Evolutionary conservation across 2,888 invertebrate species (phyloP).

Genomic region (Sphecodes monilicornis): DNA sequence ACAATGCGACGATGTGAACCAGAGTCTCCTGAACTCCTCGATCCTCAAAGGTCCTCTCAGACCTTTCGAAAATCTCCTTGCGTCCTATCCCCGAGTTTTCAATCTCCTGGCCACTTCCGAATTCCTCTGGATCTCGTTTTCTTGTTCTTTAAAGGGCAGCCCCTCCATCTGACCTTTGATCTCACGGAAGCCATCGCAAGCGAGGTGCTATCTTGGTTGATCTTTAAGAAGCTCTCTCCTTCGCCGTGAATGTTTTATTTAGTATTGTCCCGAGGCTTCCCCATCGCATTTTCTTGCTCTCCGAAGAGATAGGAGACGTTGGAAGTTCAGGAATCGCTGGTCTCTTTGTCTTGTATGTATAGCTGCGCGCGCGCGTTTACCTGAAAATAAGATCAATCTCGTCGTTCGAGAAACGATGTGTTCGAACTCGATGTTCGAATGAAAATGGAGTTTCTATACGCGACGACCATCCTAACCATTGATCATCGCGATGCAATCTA

Average conservation of each 20-base stretch:
- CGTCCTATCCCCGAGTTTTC: not conserved
- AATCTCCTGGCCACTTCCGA: not conserved
- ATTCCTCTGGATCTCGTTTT: not conserved
- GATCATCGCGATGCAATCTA: slow-evolving; percentile 6
- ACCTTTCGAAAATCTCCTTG: not conserved
- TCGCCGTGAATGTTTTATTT: not conserved
- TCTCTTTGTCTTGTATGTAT: not conserved
- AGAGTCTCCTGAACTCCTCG: not conserved
- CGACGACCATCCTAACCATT: not conserved
- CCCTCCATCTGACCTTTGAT: not conserved
- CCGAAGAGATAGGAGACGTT: not conserved
- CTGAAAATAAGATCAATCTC: not conserved
- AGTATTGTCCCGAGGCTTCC: not conserved
- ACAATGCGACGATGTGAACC: not conserved
- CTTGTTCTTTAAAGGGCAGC: not conserved
- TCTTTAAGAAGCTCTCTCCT: not conserved
- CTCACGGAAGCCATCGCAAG: not conserved
- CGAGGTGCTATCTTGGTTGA: not conserved
- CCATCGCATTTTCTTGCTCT: not conserved
- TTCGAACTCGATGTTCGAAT: not conserved
- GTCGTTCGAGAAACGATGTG: not conserved
- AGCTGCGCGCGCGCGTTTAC: not conserved
- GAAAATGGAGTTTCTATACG: not conserved
- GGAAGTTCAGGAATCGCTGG: not conserved
- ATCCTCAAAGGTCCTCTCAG: not conserved